Evolutionary conservation across 1,140 invertebrate genomes (phyloP).

Genomic region (Artemia franciscana): DNA sequence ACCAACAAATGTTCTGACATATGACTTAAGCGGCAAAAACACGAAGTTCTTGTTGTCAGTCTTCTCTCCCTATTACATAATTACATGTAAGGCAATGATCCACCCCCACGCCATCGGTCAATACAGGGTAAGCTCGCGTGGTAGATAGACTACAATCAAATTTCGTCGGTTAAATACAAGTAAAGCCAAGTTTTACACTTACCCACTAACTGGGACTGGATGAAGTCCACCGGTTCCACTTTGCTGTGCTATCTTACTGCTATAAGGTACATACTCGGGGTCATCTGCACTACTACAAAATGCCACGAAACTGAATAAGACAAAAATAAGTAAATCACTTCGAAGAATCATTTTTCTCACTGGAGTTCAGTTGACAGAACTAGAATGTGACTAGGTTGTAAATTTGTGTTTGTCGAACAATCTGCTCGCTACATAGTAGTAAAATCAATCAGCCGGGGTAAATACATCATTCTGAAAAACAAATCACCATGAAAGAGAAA

Average conservation of each 20-base stretch:
- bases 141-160: neutral
- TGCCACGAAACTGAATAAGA: neutral
- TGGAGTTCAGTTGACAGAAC: neutral
- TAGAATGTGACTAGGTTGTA: slow-evolving; percentile 9
- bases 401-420: no score
- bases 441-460: no score
- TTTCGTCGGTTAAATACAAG: no score
- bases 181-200: no score
- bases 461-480: no score
- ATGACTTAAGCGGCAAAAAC: neutral
- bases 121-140: neutral
- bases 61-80: neutral
- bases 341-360: neutral
- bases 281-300: neutral
- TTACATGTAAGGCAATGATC: neutral
- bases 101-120: neutral
- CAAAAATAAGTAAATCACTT: neutral
- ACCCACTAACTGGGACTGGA: neutral
- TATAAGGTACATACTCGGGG: neutral
- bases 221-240: neutral
- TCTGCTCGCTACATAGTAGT: no score
- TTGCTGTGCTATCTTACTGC: neutral
- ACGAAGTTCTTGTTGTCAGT: neutral
- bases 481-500: no score
- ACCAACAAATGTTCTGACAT: no score